Evolutionary conservation across 1,140 invertebrate species (phyloP).

Genomic region (Heliothis subflexa): DNA sequence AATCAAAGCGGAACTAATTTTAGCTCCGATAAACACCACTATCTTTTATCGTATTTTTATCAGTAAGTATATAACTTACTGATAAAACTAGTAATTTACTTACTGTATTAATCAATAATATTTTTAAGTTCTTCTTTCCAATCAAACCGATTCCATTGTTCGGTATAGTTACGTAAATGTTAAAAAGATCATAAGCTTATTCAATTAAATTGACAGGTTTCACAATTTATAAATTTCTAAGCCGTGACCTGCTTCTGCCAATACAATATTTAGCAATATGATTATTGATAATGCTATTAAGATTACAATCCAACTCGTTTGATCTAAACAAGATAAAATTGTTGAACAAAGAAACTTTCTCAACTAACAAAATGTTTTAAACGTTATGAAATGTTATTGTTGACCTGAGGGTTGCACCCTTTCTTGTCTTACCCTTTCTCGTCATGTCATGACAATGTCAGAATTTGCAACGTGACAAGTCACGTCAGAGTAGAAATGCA

Average conservation of each 20-base stretch:
- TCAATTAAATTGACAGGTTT: conserved; percentile 27
- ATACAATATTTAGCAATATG: conserved; percentile 47
- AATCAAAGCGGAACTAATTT: no score
- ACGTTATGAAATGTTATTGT: conserved; percentile 61
- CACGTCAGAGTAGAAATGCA: conserved; percentile 57
- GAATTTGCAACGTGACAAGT: conserved; percentile 61
- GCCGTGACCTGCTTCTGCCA: conserved; percentile 10
- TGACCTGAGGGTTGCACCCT: conserved; percentile 48
- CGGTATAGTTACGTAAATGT: background rate
- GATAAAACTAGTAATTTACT: no score
- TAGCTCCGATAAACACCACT: no score
- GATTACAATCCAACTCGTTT: conserved; percentile 51
- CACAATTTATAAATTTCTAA: conserved; percentile 7
- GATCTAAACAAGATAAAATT: conserved; percentile 51
- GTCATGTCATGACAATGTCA: conserved; percentile 53
- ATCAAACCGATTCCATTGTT: no score
- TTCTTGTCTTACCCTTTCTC: conserved; percentile 39
- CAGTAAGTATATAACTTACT: no score
- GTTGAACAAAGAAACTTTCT: conserved; percentile 40
- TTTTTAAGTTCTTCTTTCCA: no score
- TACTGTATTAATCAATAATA: no score
- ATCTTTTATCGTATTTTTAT: no score
- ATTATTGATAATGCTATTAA: conserved; percentile 56
- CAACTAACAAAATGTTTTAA: conserved; percentile 57
- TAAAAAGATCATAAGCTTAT: conserved; percentile 9